Evolutionary conservation across 37 sponge, comb jelly and placozoan genomes (phyloP).

Genomic region (Amphimedon queenslandica): DNA sequence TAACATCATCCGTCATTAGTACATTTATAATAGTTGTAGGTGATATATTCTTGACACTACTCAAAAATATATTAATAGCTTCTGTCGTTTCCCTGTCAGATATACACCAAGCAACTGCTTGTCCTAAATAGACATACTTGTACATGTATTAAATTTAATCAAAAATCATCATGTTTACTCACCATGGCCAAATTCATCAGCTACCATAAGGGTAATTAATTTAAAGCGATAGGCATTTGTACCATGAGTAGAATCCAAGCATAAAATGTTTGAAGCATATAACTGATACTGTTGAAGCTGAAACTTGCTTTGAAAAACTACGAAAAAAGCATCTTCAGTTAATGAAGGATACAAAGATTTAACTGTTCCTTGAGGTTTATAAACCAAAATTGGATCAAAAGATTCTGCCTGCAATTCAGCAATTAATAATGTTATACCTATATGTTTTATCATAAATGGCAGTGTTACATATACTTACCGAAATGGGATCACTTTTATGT

Average conservation of each 20-base stretch:
- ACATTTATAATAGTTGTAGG: constrained; percentile 1
- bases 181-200: constrained; percentile 35
- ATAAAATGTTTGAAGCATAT: constrained; percentile 14
- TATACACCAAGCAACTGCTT: constrained; percentile 19
- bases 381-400: constrained; percentile 4
- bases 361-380: constrained; percentile 5
- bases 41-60: neutral
- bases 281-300: constrained; percentile 12
- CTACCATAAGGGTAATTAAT: constrained; percentile 14
- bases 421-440: neutral
- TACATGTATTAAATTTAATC: neutral
- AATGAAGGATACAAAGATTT: neutral
- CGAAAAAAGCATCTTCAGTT: neutral
- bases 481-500: constrained; percentile 12
- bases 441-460: too few relatives aligned
- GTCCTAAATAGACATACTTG: neutral
- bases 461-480: neutral
- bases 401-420: constrained; percentile 1
- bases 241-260: constrained; percentile 39
- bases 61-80: neutral
- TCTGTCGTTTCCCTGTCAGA: constrained; percentile 1
- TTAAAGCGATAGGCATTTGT: constrained; percentile 32
- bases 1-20: constrained; percentile 28
- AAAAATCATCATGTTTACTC: neutral
- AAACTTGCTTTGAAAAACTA: too few relatives aligned